These are phyloP conservation scores for Xylota sylvarum DNA, from an alignment of 2,888 invertebrate genomes.

Conservation along the genomic window DNA sequence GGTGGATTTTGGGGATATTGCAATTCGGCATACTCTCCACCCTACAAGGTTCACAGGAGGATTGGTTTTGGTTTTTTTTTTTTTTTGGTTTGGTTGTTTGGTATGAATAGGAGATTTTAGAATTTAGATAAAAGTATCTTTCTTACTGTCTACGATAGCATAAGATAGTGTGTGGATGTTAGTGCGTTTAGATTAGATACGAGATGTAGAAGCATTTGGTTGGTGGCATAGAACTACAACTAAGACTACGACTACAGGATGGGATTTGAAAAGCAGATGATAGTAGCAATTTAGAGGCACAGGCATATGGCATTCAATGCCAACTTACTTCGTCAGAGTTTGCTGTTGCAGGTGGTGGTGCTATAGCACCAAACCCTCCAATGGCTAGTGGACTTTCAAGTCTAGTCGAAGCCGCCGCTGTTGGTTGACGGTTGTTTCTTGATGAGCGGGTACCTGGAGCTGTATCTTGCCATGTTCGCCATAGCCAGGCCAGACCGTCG, in stretches of 20 bases:
- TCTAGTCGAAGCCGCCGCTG: slow-evolving; percentile 66
- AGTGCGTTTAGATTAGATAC: slow-evolving; percentile 56
- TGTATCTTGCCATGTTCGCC: slow-evolving; percentile 87
- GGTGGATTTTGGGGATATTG: slow-evolving; percentile 72
- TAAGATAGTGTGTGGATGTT: slow-evolving; percentile 29
- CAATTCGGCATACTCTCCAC: slow-evolving; percentile 73
- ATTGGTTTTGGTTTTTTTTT: slow-evolving; percentile 52
- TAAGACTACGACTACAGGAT: slow-evolving; percentile 63
- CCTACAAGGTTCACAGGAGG: slow-evolving; percentile 76
- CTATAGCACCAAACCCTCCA: slow-evolving; percentile 29
- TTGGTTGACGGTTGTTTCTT: slow-evolving; percentile 57
- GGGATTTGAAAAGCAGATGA: slow-evolving; percentile 40
- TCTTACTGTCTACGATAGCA: slow-evolving; percentile 34
- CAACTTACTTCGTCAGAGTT: slow-evolving; percentile 65
- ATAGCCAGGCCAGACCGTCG: slow-evolving; percentile 87
- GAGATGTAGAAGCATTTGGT: slow-evolving; percentile 41
- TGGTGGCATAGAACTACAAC: slow-evolving; percentile 37
- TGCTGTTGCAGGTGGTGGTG: slow-evolving; percentile 14
- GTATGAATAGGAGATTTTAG: slow-evolving; percentile 30
- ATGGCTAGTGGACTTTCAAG: slow-evolving; percentile 80
- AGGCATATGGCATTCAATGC: slow-evolving; percentile 43
- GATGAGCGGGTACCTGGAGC: slow-evolving; percentile 84
- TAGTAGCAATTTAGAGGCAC: slow-evolving; percentile 36
- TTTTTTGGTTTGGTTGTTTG: slow-evolving; percentile 35
- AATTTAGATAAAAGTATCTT: slow-evolving; percentile 13